Conservation (phyloP, 2,888 invertebrate genomes). For the Hydropsyche betteni region DNA sequence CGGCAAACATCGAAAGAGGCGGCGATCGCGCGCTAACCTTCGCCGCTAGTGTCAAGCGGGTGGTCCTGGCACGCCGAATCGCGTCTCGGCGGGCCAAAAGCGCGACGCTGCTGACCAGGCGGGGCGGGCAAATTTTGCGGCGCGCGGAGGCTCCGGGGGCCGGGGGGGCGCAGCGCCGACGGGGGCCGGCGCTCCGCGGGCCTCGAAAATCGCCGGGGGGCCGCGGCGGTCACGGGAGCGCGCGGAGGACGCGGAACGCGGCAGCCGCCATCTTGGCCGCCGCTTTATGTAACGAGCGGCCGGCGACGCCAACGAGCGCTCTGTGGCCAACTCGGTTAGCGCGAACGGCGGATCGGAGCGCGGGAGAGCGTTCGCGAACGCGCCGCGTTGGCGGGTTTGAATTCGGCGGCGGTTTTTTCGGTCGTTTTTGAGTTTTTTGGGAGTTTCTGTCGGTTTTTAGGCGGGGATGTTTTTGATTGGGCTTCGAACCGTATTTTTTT, state of each 20-base stretch:
- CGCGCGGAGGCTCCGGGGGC: not conserved
- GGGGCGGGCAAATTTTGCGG: not conserved
- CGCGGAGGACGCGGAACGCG: constrained; percentile 10
- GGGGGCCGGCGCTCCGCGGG: not conserved
- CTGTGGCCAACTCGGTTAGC: constrained; percentile 32
- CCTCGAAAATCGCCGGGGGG: not conserved
- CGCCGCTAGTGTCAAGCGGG: not conserved
- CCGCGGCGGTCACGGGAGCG: constrained; percentile 7
- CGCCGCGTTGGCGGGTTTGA: too few species aligned
- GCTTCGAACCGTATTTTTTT: too few species aligned
- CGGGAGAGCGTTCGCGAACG: too few species aligned
- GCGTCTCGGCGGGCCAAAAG: constrained; percentile 1
- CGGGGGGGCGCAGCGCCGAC: not conserved
- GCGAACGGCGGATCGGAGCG: not conserved
- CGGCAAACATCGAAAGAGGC: too few species aligned
- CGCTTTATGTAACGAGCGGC: constrained; percentile 32
- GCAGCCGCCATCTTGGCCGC: constrained; percentile 27
- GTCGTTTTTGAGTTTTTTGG: too few species aligned
- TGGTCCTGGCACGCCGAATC: constrained; percentile 9
- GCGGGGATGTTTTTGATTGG: too few species aligned
- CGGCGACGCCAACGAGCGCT: constrained; percentile 12
- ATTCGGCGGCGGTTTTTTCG: too few species aligned
- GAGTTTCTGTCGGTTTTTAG: too few species aligned
- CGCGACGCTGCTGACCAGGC: not conserved
- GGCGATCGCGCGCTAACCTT: too few species aligned